Evolutionary conservation across 2,888 invertebrate species (phyloP), one percentile per base, ranked within the genome.

Genomic region (Drosophila fungiperda): DNA sequence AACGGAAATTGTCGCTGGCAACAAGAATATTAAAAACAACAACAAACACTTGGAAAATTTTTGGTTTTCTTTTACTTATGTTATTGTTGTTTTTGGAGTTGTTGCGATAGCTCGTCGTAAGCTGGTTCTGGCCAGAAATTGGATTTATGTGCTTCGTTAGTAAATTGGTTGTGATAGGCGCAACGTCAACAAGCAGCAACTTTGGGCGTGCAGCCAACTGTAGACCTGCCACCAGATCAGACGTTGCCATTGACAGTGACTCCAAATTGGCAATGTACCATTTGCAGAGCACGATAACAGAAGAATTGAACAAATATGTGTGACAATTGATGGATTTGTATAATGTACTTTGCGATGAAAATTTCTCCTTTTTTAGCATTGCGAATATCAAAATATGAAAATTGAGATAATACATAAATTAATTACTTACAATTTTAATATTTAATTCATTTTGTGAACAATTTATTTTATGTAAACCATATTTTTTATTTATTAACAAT

Each of bases 91-190:
- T 45, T 59, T 59, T 66, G 23, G 54, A 62, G 40, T 40, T 75
- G 53, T 61, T 73, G 66, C 40, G 49, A 60, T 45, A 60, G 68
- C 49, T 38, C 45, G 58, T 40, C 58, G 57, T 66, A 57, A 68
- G 78, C 80, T 67, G 82, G 71, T 73, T 64, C 64, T 70, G 76
- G 73, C 78, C 82, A 87, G 80, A 87, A 87, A 87, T 87, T 87
- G 89, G 84, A 90, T 90, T 87, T 90, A 90, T 87, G 89, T 87
- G 87, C 87, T 89, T 90, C 87, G 87, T 90, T 90, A 90, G 87
- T 90, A 87, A 87, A 87, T 90, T 87, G 87, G 87, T 79, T 88
- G 89, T 88, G 87, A 87, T 87, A 87, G 87, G 88, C 87, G 84
- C 78, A 80, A 73, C 85, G 64, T 76, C 78, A 76, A 68, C 73